Conservation (phyloP, 2,797 vertebrate species). For the Spinibarbus caldwelli region DNA sequence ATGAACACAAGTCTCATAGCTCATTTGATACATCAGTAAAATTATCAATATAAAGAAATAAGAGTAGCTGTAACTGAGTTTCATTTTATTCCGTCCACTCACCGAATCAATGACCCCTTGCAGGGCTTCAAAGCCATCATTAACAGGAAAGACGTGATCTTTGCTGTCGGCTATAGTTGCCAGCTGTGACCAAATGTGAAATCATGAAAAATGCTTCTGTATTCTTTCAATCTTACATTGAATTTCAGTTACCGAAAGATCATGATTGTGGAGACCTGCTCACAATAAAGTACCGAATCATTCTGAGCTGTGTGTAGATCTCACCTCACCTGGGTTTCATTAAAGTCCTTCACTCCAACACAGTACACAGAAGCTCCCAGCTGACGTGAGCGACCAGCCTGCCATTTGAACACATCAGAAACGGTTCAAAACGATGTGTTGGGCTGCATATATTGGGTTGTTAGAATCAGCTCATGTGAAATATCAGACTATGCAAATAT, state of each 20-base stretch:
- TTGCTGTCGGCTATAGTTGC: slow-evolving; percentile 95
- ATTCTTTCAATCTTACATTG: not conserved
- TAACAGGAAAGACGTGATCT: slow-evolving; percentile 96
- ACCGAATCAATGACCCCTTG: slow-evolving; percentile 96
- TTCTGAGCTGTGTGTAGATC: not conserved
- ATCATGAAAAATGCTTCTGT: not conserved
- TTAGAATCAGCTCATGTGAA: not conserved
- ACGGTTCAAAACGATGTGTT: not conserved
- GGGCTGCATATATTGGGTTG: not conserved
- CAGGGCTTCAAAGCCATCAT: slow-evolving; percentile 88
- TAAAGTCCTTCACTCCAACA: slow-evolving; percentile 98
- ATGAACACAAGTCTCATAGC: not conserved
- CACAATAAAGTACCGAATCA: not conserved
- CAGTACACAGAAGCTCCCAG: slow-evolving; percentile 95
- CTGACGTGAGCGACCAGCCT: slow-evolving; percentile 92
- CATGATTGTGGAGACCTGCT: not conserved
- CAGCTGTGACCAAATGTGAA: slow-evolving; percentile 77
- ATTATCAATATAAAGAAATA: not conserved
- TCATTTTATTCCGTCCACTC: slow-evolving; percentile 50
- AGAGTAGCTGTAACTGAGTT: not conserved
- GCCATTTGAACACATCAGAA: slow-evolving; percentile 27
- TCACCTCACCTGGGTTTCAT: slow-evolving; percentile 92
- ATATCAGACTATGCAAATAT: not conserved
- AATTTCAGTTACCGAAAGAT: not conserved
- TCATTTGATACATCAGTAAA: not conserved